phyloP scores from a whole-genome alignment of 2,888 invertebrate species.

The Andrena trimmerana region DNA sequence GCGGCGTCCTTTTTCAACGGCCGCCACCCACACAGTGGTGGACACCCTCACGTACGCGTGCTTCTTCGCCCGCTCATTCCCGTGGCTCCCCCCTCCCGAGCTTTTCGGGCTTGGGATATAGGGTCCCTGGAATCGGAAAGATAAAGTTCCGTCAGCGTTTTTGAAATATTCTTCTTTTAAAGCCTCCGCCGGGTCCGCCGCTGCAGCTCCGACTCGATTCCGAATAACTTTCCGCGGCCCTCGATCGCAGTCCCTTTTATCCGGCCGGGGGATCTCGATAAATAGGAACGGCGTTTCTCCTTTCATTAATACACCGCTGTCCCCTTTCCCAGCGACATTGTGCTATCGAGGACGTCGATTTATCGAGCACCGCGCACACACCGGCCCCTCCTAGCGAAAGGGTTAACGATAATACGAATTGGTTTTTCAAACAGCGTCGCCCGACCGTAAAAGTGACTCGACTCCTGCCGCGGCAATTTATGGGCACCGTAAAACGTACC shows the following conservation, averaged over 20 bases:
- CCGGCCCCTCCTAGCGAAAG: neutral
- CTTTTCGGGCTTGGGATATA: constrained; percentile 42
- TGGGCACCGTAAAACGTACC: constrained; percentile 13
- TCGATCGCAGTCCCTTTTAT: neutral
- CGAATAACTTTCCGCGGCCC: constrained; percentile 11
- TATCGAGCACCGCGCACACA: no score
- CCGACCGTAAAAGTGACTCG: neutral
- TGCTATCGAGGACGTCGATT: no score
- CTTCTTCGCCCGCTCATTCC: constrained; percentile 37
- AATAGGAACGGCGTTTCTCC: neutral
- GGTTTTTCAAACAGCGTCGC: neutral
- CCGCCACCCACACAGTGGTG: neutral
- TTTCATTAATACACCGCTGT: constrained; percentile 1
- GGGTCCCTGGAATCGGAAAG: constrained; percentile 62
- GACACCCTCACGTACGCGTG: neutral
- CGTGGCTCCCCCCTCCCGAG: constrained; percentile 11
- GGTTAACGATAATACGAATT: constrained; percentile 1
- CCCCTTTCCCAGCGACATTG: no score
- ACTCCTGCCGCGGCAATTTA: constrained; percentile 5
- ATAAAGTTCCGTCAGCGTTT: constrained; percentile 76
- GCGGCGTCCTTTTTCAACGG: constrained; percentile 55
- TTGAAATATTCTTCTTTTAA: constrained; percentile 69
- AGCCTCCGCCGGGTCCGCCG: constrained; percentile 28
- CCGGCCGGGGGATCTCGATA: neutral
- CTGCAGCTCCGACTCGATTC: neutral